phyloP scores from a whole-genome alignment of 2,113 vertebrate species.

The Gracilinanus agilis region DNA sequence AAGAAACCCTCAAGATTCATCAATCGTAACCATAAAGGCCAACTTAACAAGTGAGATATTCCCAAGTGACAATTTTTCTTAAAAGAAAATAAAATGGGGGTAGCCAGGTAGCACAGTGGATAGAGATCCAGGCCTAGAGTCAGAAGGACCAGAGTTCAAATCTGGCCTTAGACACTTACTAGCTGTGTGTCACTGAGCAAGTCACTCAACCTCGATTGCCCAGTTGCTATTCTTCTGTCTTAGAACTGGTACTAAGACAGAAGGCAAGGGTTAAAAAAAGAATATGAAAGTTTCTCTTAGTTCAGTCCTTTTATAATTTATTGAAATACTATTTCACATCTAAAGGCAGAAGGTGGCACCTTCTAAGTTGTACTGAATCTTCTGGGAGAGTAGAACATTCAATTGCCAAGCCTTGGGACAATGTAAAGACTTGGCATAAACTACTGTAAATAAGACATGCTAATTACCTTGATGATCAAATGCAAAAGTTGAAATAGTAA shows the following conservation, averaged over 20 bases:
- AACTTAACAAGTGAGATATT: background rate
- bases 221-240: no score
- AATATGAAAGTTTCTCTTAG: background rate
- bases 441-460: background rate
- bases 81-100: background rate
- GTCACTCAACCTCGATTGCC: no score
- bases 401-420: background rate
- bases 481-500: background rate
- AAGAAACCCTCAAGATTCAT: background rate
- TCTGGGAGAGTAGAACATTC: background rate
- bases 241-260: no score
- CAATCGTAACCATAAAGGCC: background rate
- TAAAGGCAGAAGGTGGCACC: background rate
- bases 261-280: no score
- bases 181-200: no score
- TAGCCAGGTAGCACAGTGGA: no score
- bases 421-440: background rate
- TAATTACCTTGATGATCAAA: slow-evolving; percentile 1
- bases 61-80: background rate
- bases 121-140: no score
- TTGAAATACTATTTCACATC: slow-evolving; percentile 1
- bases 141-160: no score
- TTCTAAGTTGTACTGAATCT: background rate
- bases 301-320: background rate
- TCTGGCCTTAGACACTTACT: no score